Base-by-base conservation (phyloP, 1,140 invertebrate genomes). In the Aethina tumida region DNA sequence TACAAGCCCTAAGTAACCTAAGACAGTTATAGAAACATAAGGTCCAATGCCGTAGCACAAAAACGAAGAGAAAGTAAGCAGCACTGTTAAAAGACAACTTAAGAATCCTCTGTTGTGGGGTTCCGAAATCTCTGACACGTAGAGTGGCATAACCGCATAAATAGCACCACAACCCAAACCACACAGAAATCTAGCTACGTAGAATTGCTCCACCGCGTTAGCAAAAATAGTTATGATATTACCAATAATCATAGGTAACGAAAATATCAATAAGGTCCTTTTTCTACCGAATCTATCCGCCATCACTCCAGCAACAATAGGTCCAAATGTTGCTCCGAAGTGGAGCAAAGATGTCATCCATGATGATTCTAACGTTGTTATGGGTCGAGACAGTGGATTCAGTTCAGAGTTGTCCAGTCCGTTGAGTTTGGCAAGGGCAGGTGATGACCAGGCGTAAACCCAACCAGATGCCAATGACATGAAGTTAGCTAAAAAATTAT, bases 241-340 rank as follows among this genome's bases (percentile, higher is more conserved):
- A 0, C 55, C 31, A 1, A 65, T 54, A n/a, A 65, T 53, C 41
- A 61, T 55, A 0, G 67, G 67, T 2, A 59, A 17, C 0, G 58
- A 45, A 9, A 63, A 41, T 1, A 60, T 7, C 18, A 67, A 47
- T 1, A 67, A 43, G 4, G 62, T 58, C 13, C 50, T 53, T 38
- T 67, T 69, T 39, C 67, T 9, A 28, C 54, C 88, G 12, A 52
- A 38, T 38, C 36, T 71, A 46, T 87, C 79, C 67, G 85, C 73
- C 6, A 73, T 52, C 4, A 73, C 64, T 22, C 74, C 75, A 1
- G 68, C 70, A 4, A 68, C 55, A 44, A 75, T 69, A 0, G 43
- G 47, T 12, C 43, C 39, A 18, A n/a, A 25, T 10, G 35, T 15
- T 6, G 35, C 35, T 4, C 42, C 42, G 10, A 38, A 27, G 26